Percentiles rank a stretch among this genome's conserved stretches.
Conservation (phyloP, 1,140 invertebrate genomes). For the Agrypnia vestita region DNA sequence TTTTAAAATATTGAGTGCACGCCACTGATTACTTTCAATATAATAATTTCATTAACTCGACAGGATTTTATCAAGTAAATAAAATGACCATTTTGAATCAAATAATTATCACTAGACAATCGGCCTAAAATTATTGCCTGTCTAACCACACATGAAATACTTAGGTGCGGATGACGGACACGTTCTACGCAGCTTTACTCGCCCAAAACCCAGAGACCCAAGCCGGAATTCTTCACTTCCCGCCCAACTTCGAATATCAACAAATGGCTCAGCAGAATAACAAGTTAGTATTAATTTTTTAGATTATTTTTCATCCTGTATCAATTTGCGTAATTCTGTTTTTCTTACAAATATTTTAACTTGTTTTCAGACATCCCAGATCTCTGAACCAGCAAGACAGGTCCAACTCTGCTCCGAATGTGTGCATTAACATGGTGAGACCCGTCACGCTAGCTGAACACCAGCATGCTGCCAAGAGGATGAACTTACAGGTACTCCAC, state of each 20-base stretch:
- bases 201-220: slow-evolving; percentile 82
- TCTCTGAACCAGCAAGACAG: slow-evolving; percentile 88
- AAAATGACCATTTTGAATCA: no score
- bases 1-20: no score
- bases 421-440: slow-evolving; percentile 90
- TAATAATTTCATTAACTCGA: no score
- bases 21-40: no score
- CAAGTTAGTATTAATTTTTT: slow-evolving; percentile 64
- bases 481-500: slow-evolving; percentile 52
- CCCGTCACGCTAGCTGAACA: slow-evolving; percentile 73
- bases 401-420: slow-evolving; percentile 96
- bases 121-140: no score
- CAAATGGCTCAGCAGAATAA: slow-evolving; percentile 65
- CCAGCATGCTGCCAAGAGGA: slow-evolving; percentile 68
- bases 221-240: slow-evolving; percentile 76
- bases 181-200: slow-evolving; percentile 84
- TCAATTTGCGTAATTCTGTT: background rate
- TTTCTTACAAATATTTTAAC: background rate
- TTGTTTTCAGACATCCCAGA: slow-evolving; percentile 76
- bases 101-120: no score
- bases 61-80: no score
- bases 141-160: background rate
- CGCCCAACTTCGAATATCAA: slow-evolving; percentile 67
- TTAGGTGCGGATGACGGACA: slow-evolving; percentile 83
- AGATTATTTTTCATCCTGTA: background rate